A percentile compares a stretch with the other conserved stretches of the same genome.
These are phyloP conservation scores for Paracyclopina nana DNA, from an alignment of 1,140 invertebrate genomes.

Conservation along the genomic window DNA sequence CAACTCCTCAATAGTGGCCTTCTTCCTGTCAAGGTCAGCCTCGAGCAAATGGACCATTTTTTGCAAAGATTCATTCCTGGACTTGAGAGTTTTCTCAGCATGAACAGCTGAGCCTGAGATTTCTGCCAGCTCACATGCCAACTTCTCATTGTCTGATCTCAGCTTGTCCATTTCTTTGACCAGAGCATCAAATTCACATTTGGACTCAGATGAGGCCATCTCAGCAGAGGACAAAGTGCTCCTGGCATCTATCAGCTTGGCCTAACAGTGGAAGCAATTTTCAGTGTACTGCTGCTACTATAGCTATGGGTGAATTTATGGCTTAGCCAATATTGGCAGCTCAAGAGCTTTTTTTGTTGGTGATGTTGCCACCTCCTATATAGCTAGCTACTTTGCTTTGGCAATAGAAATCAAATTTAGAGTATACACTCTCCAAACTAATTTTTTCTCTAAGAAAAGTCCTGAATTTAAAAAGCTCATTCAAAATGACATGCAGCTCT, in stretches of 20 bases:
- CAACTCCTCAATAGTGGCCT: background rate
- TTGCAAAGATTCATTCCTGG: background rate
- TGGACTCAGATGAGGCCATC: background rate
- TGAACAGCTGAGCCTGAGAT: background rate
- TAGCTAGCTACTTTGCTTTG: no score
- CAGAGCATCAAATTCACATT: background rate
- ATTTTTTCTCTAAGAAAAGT: no score
- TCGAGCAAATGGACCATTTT: background rate
- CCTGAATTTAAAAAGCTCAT: no score
- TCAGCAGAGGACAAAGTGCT: background rate
- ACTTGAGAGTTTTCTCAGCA: background rate
- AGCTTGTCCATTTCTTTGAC: background rate
- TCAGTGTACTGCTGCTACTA: no score
- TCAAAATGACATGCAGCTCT: no score
- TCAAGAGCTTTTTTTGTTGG: no score
- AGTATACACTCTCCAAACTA: no score
- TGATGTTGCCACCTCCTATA: no score
- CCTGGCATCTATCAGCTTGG: background rate
- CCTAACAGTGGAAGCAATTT: no score
- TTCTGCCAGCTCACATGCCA: background rate
- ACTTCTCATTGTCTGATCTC: background rate
- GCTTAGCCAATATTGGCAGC: no score
- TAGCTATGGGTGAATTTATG: no score
- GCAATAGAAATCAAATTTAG: no score
- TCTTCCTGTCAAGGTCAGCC: background rate